phyloP scores from a whole-genome alignment of 1,140 invertebrate species.

The Schlechtendalia chinensis region DNA sequence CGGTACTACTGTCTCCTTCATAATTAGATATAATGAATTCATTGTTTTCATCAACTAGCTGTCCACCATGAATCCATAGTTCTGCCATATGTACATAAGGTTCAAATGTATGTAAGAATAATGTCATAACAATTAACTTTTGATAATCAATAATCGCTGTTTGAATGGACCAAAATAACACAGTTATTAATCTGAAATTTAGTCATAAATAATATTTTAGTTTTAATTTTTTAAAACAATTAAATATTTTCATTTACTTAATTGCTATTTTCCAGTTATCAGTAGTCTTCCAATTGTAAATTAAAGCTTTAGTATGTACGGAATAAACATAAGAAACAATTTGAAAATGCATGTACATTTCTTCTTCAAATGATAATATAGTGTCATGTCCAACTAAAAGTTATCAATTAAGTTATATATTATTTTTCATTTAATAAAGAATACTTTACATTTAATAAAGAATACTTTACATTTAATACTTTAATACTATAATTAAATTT shows the following conservation, averaged over 20 bases:
- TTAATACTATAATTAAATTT: not conserved
- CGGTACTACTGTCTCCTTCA: slow-evolving; percentile 25
- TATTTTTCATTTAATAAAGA: not conserved
- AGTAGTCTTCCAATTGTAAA: slow-evolving; percentile 10
- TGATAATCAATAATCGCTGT: slow-evolving; percentile 19
- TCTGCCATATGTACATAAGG: slow-evolving; percentile 40
- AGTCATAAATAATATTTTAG: not conserved
- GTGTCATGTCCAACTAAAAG: not conserved
- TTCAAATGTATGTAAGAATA: slow-evolving; percentile 40
- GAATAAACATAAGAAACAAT: slow-evolving; percentile 28
- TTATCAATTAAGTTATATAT: not conserved
- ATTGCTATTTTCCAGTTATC: slow-evolving; percentile 36
- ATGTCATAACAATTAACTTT: slow-evolving; percentile 18
- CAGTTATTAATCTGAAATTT: slow-evolving; percentile 41
- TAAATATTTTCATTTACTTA: slow-evolving; percentile 7
- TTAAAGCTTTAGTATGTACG: slow-evolving; percentile 27
- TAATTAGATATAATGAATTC: slow-evolving; percentile 39
- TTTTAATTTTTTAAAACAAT: too few relatives aligned
- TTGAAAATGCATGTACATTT: slow-evolving; percentile 32
- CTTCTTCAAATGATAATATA: slow-evolving; percentile 44
- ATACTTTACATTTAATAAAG: not conserved
- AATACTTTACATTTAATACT: not conserved
- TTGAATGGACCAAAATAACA: slow-evolving; percentile 45
- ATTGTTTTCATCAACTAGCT: slow-evolving; percentile 29
- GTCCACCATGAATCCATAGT: slow-evolving; percentile 40